Base-by-base conservation (phyloP, 2,113 vertebrate species). In the Ginglymostoma cirratum region DNA sequence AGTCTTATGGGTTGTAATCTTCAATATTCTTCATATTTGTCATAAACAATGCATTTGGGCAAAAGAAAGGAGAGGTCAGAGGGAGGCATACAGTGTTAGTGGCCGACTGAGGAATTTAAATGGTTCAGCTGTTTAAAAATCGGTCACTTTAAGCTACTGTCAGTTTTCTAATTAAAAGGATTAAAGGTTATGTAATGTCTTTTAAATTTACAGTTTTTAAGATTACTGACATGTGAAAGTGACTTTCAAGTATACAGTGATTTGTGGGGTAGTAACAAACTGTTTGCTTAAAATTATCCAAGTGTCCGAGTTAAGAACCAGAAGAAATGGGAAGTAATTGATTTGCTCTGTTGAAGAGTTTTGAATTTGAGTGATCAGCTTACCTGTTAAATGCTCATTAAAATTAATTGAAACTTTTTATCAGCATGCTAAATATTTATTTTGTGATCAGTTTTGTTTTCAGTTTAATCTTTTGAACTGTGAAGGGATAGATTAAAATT, bases 401-500 rank as follows among this genome's bases (percentile, higher is more conserved):
- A 55, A 65, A 52, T 90, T 90, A 72, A 93, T 93, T 76, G 48
- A 19, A 69, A 70, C 67, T 52, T 95, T 23, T 95, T 52, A 38
- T 72, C 21, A 30, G 42, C 1, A 23, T 38, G 14, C 69, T 70
- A 48, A 95, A 95, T 95, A 52, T 30, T 94, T 90, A 52, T 24
- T 45, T 42, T 94, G 21, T 45, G 72, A 90, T 61, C 48, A 90
- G 45, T 61, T 90, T 61, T 90, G 87, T 45, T 95, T 70, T 69
- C 48, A n/a, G 67, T 93, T 65, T 93, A 93, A 66, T 66, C 65
- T 66, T 61, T 93, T 93, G 89, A 66, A 38, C 94, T 48, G 5
- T 90, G 86, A 90, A 90, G 52, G 55, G 12, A 61, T 34, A 90
- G 52, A 90, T 52, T 61, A 90, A 52, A 90, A 55, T 90, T 90